phyloP scores from a whole-genome alignment of 2,797 vertebrate species.

The Manis crassicaudata region DNA sequence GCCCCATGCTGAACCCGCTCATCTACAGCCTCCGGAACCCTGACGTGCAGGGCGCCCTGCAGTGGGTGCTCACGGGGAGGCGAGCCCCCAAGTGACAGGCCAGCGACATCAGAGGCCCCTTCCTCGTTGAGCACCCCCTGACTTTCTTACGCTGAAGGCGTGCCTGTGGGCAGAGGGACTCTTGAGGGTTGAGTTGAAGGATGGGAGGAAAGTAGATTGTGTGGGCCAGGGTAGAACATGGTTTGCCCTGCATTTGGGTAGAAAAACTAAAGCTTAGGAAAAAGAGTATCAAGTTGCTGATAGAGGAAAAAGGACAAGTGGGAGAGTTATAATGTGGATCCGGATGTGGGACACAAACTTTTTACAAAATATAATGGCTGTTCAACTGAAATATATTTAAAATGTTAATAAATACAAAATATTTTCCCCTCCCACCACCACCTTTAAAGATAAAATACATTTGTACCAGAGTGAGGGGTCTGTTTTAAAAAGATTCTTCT shows the following conservation, averaged over 20 bases:
- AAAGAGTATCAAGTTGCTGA: not conserved
- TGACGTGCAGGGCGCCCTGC: constrained; percentile 22
- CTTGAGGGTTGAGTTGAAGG: not conserved
- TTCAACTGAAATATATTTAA: constrained; percentile 1
- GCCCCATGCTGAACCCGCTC: constrained; percentile 29
- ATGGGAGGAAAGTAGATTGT: not conserved
- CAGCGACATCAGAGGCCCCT: not conserved
- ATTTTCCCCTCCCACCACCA: accelerated
- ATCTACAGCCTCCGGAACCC: constrained; percentile 43
- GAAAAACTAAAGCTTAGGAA: not conserved
- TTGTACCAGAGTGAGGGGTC: not conserved
- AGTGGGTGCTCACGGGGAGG: constrained; percentile 37
- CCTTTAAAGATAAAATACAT: not conserved
- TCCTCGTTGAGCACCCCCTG: not conserved
- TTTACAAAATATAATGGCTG: not conserved
- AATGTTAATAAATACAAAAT: not conserved
- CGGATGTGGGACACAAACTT: not conserved
- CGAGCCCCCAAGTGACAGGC: not conserved
- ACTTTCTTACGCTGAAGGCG: not conserved
- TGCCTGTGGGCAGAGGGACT: not conserved
- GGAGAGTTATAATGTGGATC: not conserved
- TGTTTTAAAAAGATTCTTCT: not conserved
- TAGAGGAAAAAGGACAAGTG: not conserved
- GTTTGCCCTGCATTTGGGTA: not conserved
- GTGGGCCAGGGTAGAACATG: not conserved